Evolutionary conservation across 1,140 invertebrate genomes (phyloP).

Genomic region (Eueides isabella): DNA sequence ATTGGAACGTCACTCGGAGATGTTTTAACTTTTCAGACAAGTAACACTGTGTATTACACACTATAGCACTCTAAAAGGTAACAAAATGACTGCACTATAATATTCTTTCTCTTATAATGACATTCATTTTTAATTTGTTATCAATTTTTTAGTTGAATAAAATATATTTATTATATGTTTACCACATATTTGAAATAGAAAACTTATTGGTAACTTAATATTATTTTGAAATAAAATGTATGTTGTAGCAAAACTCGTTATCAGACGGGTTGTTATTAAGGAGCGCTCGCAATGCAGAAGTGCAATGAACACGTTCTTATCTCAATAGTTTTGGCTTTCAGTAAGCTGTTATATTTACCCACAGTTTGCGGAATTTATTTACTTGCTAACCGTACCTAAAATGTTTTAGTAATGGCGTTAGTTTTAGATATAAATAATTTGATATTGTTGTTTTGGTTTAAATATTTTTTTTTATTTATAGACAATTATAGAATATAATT

Average conservation of each 20-base stretch:
- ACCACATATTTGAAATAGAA: background rate
- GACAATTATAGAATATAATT: too few species aligned
- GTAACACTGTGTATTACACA: too few species aligned
- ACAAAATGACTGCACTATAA: too few species aligned
- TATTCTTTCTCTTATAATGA: background rate
- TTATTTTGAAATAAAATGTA: constrained; percentile 2
- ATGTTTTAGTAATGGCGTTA: too few species aligned
- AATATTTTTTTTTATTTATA: too few species aligned
- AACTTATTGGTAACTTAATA: background rate
- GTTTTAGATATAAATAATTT: too few species aligned
- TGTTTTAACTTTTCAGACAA: background rate
- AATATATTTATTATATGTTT: background rate
- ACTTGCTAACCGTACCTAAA: background rate
- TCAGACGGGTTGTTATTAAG: constrained; percentile 23
- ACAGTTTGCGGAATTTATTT: constrained; percentile 8
- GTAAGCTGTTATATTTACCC: constrained; percentile 16
- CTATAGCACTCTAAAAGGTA: too few species aligned
- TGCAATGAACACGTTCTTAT: constrained; percentile 22
- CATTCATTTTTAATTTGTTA: background rate
- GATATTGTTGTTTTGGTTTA: too few species aligned
- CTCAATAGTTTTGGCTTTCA: constrained; percentile 21
- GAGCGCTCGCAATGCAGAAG: constrained; percentile 14
- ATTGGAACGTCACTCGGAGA: background rate
- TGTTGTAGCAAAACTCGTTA: constrained; percentile 13
- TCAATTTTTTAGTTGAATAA: background rate